Base-by-base conservation (phyloP, 2,888 invertebrate genomes). In the Phortica okadai region DNA sequence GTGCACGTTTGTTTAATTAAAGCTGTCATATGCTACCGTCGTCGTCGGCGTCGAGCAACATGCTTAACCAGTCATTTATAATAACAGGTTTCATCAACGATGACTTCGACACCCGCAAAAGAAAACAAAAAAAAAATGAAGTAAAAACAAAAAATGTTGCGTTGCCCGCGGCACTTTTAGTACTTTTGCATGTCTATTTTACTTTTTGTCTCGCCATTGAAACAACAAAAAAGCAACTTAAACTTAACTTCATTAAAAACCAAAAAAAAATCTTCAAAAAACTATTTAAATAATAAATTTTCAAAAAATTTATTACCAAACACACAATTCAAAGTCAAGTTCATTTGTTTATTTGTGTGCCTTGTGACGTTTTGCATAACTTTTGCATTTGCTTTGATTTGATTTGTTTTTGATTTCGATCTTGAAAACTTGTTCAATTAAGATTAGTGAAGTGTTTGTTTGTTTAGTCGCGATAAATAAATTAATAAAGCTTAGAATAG, bases 311-410 rank as follows among this genome's bases (percentile, higher is more conserved):
- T 62, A 62, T 62, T 25, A 25, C 50, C 10, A 70, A 72, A 45
- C 50, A 33, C 88, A 82, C 87, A 41, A 86, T 85, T 88, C 86
- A 87, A 86, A 86, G 87, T 85, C 85, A 85, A 85, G 85, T 85
- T 88, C 85, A 85, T 86, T 85, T 62, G 33, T 33, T 33, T 33
- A 33, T 33, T 33, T 33, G 33, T 33, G 33, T 33, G 33, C 33
- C 33, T 33, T 33, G 33, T 33, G 33, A 33, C 33, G 33, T 59
- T 62, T 62, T 62, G 62, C 56, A 56, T 56, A 87, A 88, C 84
- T 85, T 81, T 44, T 66, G 56, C 2, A 54, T 69, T 73, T 58
- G 14, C 14, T 42, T 73, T 62, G 45, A 33, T 44, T 50, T 70
- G 45, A 45, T 16, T 21, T 73, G 42, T 59, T 73, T 16, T 14